Evolutionary conservation across 2,797 vertebrate genomes (phyloP), one percentile per base, ranked within the genome.

Genomic region (Lindbergichthys nudifrons): DNA sequence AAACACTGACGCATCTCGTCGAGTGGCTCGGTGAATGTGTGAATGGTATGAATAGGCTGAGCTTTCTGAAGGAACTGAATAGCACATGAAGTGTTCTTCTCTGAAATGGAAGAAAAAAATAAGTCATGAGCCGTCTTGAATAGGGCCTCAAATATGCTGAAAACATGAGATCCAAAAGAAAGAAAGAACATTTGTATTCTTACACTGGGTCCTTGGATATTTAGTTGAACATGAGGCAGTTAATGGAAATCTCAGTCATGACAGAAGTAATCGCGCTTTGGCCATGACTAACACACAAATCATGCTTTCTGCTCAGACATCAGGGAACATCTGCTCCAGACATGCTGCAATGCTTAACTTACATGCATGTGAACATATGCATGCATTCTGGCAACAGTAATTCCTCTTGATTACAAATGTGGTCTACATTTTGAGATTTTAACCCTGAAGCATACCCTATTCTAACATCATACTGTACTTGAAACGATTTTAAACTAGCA

Each of bases 261-360:
- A 9, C 51, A 77, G 74, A 39, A 64, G 45, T 82, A 63, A 66
- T 73, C 60, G 71, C 61, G 42, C 51, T 76, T 73, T 75, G 63
- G 41, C 73, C 59, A 61, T 57, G 57, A 83, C 70, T 70, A 60
- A 69, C 32, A 72, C 45, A 58, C 48, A 56, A 7, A 43, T 45
- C 48, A 68, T 74, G 51, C 21, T 71, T 60, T 64, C 59, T 70
- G 64, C 64, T 12, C 26, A 36, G 50, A 74, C 16, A n/a, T 60
- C 59, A 54, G 43, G 6, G 30, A 70, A 79, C 75, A 84, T 77
- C 65, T 88, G 74, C 71, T 70, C 10, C 53, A 42, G 48, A 50
- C 26, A 46, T 9, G 62, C 50, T 75, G 61, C 32, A 2, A 36
- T 1, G 45, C 62, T 39, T 42, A 62, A 71, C 46, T 12, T 54